A percentile compares a stretch with the other conserved stretches of the same genome.
These are phyloP conservation scores for Dinomys branickii DNA, from an alignment of 2,113 vertebrate species.

Conservation along the genomic window DNA sequence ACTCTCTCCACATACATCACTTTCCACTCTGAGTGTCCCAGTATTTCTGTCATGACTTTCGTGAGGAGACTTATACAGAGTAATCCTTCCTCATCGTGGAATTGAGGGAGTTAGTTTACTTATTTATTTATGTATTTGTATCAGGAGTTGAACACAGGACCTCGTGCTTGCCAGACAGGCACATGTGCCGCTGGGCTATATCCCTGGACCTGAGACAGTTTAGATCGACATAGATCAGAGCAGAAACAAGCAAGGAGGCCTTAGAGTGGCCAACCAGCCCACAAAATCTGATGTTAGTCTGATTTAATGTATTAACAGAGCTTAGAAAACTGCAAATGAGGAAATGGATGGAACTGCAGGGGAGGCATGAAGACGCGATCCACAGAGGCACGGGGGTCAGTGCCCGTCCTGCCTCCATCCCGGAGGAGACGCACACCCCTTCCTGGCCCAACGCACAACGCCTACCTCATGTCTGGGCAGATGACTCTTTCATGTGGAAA, in stretches of 20 bases:
- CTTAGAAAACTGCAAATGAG: background rate
- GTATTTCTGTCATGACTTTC: background rate
- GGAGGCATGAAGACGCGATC: background rate
- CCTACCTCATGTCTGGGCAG: background rate
- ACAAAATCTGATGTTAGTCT: background rate
- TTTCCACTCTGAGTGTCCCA: background rate
- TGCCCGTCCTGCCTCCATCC: background rate
- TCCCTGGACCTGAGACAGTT: background rate
- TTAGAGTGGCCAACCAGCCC: background rate
- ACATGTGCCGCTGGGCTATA: no score
- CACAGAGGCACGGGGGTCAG: fast-evolving
- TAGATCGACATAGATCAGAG: background rate
- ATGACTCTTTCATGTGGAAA: background rate
- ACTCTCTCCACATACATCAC: background rate
- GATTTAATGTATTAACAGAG: background rate
- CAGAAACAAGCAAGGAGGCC: background rate
- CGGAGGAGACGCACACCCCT: background rate
- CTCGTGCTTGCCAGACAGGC: no score
- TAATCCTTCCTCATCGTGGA: background rate
- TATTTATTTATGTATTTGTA: no score
- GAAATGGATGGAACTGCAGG: background rate
- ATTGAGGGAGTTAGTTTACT: background rate
- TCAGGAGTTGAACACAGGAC: no score
- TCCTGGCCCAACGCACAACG: background rate
- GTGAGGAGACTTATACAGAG: background rate